Evolutionary conservation across 37 sponge, comb jelly and placozoan genomes (phyloP), one percentile per base, ranked within the genome.

Genomic region (Dysidea cf. avara): DNA sequence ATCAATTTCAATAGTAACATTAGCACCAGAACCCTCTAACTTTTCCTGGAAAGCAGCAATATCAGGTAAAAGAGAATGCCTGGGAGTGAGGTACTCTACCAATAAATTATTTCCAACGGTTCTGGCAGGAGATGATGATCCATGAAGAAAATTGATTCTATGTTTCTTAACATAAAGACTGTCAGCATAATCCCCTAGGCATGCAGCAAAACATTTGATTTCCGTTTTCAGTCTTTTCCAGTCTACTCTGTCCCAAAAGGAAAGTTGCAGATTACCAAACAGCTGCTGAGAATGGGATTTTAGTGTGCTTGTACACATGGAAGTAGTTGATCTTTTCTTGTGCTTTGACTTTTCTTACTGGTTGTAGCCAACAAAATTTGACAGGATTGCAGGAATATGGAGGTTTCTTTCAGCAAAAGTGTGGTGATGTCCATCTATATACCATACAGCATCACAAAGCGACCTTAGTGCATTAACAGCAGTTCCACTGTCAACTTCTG

Each of bases 41-140:
- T 9, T 37, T 14, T 33, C 55, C 24, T 20, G 53, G 37, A 70
- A n/a, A 22, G 6, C 26, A 31, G 20, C 26, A 9, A 72, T 24
- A 14, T 56, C 26, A 16, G 60, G 12, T 24, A 47, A 16, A 5
- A 39, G 31, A 5, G 56, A 35, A 28, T 58, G 61, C 3, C 48
- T 59, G n/a, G 60, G 9, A 56, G 60, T 11, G 37, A 72, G 6
- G 24, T 38, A 58, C 28, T 59, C 29, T 4, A 72, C 74, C 38
- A 61, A 34, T 20, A 53, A 12, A 6, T 32, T 12, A 53, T 70
- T 70, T 33, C 38, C 71, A 14, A 70, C 11, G 3, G 61, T 38
- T 7, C 61, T 31, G 12, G 30, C 74, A 40, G 16, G 61, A 25
- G 24, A 29, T 18, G 5, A 2, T 21, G 61, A 58, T 24, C 4